phyloP scores from a whole-genome alignment of 1,140 invertebrate genomes.

The Calephelis nemesis region DNA sequence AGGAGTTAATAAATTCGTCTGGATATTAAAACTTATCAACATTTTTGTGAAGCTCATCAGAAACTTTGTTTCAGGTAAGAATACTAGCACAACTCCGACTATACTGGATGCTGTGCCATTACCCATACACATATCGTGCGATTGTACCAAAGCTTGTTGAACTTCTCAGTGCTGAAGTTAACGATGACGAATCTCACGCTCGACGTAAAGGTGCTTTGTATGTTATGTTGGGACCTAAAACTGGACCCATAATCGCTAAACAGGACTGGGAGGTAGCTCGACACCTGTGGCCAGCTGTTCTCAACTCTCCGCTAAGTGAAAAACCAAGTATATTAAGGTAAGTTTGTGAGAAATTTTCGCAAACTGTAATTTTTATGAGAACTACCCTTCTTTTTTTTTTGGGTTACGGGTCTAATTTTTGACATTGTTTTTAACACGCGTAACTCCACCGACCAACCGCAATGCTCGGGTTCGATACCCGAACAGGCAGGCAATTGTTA shows the following conservation, averaged over 20 bases:
- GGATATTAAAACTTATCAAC: background rate
- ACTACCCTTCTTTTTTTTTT: background rate
- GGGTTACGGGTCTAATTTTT: background rate
- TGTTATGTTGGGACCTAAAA: slow-evolving; percentile 84
- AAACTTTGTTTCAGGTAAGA: slow-evolving; percentile 45
- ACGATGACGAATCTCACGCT: slow-evolving; percentile 64
- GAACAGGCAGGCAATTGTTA: no score
- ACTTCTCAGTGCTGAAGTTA: slow-evolving; percentile 41
- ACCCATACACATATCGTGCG: slow-evolving; percentile 61
- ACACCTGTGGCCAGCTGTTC: slow-evolving; percentile 85
- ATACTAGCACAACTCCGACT: slow-evolving; percentile 54
- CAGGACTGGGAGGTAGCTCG: slow-evolving; percentile 88
- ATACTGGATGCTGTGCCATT: slow-evolving; percentile 61
- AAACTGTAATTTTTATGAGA: no score
- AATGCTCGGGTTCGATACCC: no score
- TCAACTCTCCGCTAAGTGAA: slow-evolving; percentile 62
- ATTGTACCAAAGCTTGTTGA: slow-evolving; percentile 48
- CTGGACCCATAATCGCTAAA: slow-evolving; percentile 82
- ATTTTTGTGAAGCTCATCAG: no score
- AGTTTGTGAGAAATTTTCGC: no score
- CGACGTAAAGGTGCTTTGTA: slow-evolving; percentile 84
- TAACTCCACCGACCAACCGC: no score
- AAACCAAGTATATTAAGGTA: slow-evolving; percentile 65
- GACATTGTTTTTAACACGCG: slow-evolving; percentile 24
- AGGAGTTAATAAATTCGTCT: no score